Conservation (phyloP, 2,113 vertebrate genomes). For the Myxocyprinus asiaticus region DNA sequence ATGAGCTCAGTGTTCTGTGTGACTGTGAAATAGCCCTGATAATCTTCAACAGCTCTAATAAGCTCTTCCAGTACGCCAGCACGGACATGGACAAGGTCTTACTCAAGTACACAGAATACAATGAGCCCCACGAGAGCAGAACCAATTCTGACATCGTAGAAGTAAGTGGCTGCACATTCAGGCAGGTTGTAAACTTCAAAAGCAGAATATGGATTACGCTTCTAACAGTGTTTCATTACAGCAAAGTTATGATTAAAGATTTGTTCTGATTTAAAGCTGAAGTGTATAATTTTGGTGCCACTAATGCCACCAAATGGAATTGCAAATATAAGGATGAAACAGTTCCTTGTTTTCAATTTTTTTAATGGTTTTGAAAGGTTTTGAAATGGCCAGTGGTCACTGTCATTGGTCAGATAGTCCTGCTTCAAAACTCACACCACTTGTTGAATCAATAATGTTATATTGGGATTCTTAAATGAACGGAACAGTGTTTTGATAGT, state of each 20-base stretch:
- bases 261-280: no score
- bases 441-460: no score
- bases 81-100: conserved; percentile 99
- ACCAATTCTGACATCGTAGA: conserved; percentile 98
- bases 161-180: conserved; percentile 74
- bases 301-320: no score
- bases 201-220: not conserved
- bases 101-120: conserved; percentile 97
- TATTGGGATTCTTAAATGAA: no score
- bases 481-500: no score
- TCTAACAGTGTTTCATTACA: not conserved
- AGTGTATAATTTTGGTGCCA: no score
- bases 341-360: no score
- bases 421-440: no score
- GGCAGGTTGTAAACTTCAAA: not conserved
- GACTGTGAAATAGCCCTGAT: conserved; percentile 99
- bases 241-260: not conserved
- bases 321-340: no score
- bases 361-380: no score
- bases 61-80: conserved; percentile 98
- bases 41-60: conserved; percentile 99
- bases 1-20: conserved; percentile 95
- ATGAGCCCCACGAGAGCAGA: conserved; percentile 94
- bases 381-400: no score
- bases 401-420: no score